Percentiles rank a stretch among this genome's conserved stretches.
Evolutionary conservation across 2,113 vertebrate genomes (phyloP).

Genomic region (Hymenochirus boettgeri): DNA sequence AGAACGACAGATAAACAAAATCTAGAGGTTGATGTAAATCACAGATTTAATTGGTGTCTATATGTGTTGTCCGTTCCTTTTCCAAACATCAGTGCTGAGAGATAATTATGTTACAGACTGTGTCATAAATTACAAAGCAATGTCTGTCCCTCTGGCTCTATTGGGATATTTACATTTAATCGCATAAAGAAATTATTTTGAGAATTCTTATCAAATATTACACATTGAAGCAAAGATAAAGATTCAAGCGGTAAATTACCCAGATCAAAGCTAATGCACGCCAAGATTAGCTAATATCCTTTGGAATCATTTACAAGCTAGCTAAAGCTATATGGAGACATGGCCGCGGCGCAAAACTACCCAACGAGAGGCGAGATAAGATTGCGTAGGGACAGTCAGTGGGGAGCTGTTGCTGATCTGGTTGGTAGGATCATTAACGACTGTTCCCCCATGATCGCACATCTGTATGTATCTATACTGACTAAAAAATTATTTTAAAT

Average conservation of each 20-base stretch:
- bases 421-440: too few species aligned
- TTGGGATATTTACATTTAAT: constrained; percentile 22
- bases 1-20: too few species aligned
- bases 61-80: neutral
- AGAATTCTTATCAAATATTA: constrained; percentile 1
- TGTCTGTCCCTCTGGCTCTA: constrained; percentile 21
- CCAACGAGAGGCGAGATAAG: too few species aligned
- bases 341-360: too few species aligned
- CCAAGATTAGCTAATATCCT: neutral
- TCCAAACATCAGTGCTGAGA: constrained; percentile 12
- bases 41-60: neutral
- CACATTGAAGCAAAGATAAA: neutral
- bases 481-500: too few species aligned
- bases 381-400: too few species aligned
- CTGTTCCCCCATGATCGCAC: too few species aligned
- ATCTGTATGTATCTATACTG: too few species aligned
- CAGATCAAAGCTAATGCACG: neutral
- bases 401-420: too few species aligned
- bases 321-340: too few species aligned
- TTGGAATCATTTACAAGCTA: too few species aligned
- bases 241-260: neutral
- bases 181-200: constrained; percentile 28
- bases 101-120: constrained; percentile 23
- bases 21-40: too few species aligned
- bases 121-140: constrained; percentile 30